These are phyloP conservation scores for Monomorium pharaonis DNA, from an alignment of 1,140 invertebrate species.

Conservation along the genomic window DNA sequence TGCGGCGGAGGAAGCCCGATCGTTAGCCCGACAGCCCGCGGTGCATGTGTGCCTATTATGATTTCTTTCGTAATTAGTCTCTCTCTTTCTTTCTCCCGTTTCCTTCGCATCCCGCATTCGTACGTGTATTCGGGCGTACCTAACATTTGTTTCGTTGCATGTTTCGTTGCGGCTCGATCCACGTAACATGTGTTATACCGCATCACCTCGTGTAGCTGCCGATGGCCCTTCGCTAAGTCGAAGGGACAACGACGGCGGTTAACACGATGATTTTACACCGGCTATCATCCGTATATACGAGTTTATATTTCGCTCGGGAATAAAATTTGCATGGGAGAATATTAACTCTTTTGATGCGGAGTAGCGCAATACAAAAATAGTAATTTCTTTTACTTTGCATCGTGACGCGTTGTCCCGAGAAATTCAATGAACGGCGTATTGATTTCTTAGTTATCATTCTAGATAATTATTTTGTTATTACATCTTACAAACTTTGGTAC, in stretches of 20 bases:
- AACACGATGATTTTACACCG: constrained; percentile 44
- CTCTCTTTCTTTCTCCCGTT: constrained; percentile 33
- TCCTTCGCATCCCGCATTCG: background rate
- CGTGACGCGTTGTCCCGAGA: background rate
- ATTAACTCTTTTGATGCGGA: background rate
- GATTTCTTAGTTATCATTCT: background rate
- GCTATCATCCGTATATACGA: too few relatives aligned
- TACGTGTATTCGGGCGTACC: constrained; percentile 65
- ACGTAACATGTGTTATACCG: constrained; percentile 59
- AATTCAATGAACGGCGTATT: background rate
- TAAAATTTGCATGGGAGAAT: background rate
- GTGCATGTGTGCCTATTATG: constrained; percentile 77
- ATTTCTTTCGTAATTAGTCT: constrained; percentile 80
- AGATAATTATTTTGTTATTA: background rate
- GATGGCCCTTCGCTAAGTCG: constrained; percentile 17
- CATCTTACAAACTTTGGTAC: too few relatives aligned
- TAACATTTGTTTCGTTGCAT: constrained; percentile 76
- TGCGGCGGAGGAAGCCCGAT: constrained; percentile 77
- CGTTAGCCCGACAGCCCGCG: constrained; percentile 77
- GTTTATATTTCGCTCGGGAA: background rate
- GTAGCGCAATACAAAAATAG: too few relatives aligned
- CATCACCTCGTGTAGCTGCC: constrained; percentile 33
- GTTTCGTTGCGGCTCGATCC: constrained; percentile 46
- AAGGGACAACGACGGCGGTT: background rate
- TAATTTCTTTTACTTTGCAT: too few relatives aligned